phyloP scores from a whole-genome alignment of 2,113 vertebrate genomes.

The Actinemys pallida region DNA sequence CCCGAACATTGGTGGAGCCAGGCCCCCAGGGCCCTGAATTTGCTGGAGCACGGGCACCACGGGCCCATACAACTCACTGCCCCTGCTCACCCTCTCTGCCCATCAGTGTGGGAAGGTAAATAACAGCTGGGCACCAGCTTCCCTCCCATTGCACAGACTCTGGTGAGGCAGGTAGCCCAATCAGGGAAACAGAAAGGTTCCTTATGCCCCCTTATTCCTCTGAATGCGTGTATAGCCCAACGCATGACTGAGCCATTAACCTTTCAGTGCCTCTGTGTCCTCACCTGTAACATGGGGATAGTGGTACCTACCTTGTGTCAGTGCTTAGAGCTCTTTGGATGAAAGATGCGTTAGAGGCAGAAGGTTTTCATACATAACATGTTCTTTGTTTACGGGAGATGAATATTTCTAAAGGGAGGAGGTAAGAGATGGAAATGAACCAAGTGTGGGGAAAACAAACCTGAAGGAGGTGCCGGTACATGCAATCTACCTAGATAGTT shows the following conservation, averaged over 20 bases:
- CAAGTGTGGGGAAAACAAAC: neutral
- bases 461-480: neutral
- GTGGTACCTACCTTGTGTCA: neutral
- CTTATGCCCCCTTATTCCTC: neutral
- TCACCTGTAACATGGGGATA: neutral
- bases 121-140: neutral
- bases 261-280: neutral
- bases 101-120: neutral
- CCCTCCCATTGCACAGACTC: neutral
- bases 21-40: too few relatives aligned
- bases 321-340: neutral
- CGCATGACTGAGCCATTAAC: neutral
- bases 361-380: neutral
- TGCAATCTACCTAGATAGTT: neutral
- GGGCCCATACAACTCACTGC: too few relatives aligned
- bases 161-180: neutral
- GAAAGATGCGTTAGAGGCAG: neutral
- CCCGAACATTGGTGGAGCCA: too few relatives aligned
- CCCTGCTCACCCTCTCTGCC: neutral
- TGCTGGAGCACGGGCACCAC: too few relatives aligned
- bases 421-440: neutral
- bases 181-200: neutral
- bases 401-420: neutral
- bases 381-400: neutral
- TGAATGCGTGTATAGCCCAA: neutral